Base-by-base conservation (phyloP, 2,797 vertebrate species). In the Chelmon rostratus region DNA sequence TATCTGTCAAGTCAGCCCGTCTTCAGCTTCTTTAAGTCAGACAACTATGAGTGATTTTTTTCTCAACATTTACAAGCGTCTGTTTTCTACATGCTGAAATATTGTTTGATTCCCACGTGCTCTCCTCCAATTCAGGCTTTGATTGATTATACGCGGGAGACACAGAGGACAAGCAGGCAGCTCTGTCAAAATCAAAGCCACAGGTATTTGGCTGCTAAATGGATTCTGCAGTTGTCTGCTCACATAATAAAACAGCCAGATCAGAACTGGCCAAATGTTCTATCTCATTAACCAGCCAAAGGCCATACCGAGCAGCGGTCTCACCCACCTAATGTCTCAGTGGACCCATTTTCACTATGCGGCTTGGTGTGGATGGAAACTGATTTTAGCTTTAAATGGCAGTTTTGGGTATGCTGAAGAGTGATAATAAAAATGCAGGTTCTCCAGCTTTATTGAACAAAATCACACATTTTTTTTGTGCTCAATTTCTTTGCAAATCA, bases 171-270 rank as follows among this genome's bases (percentile, higher is more conserved):
- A 58, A 64, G 73, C 47, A 74, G 70, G 73, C 61, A 66, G 47
- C 71, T 76, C 81, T 80, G 90, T 90, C 81, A 83, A 83, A 88
- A 85, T 76, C 69, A 83, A 86, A 91, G 78, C 83, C 83, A 84
- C 83, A 91, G 86, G 84, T 90, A 86, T 87, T 91, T 88, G 88
- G 82, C 85, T 86, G 85, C 85, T 89, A 79, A 90, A 91, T 88
- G 84, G 77, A 53, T 77, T 89, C 75, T 72, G 77, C 81, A 85
- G 73, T 88, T 77, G 83, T 89, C 82, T 81, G 80, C 83, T 89
- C 78, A 85, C 81, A 88, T 88, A 88, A 90, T 83, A 76, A 89
- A 91, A 80, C 76, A 85, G 79, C 84, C 73, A 61, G 83, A 86
- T 88, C 86, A 83, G 71, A 89, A 86, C n/a, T 74, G 86, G 82